Evolutionary conservation across 2,888 invertebrate genomes (phyloP).

Genomic region (Cinara cedri): DNA sequence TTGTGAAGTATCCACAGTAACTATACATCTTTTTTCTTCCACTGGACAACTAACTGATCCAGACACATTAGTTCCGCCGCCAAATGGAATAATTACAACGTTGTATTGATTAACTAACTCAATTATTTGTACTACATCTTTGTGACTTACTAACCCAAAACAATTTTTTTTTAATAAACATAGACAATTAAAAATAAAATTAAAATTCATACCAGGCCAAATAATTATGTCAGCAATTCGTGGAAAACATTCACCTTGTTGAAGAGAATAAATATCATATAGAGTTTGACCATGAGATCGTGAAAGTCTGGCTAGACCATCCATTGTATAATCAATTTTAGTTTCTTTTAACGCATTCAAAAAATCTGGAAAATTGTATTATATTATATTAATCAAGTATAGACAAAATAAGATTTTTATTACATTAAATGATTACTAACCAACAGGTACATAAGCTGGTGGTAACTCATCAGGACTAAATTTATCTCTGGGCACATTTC

Average conservation of each 20-base stretch:
- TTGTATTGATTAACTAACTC: constrained; percentile 74
- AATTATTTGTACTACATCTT: constrained; percentile 84
- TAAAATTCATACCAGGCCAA: constrained; percentile 81
- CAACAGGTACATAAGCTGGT: constrained; percentile 69
- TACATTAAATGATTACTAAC: constrained; percentile 58
- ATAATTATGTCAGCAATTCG: constrained; percentile 92
- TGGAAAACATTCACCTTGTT: constrained; percentile 67
- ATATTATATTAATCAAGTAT: too few relatives aligned
- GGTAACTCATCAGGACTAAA: constrained; percentile 72
- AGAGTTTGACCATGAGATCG: constrained; percentile 93
- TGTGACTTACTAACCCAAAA: constrained; percentile 68
- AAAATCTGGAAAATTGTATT: constrained; percentile 64
- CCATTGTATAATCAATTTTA: constrained; percentile 70
- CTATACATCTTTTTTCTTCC: constrained; percentile 78
- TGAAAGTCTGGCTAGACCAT: constrained; percentile 83
- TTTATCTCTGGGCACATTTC: constrained; percentile 65
- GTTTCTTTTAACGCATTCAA: constrained; percentile 67
- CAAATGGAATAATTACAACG: constrained; percentile 88
- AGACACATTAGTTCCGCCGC: constrained; percentile 93
- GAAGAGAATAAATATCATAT: constrained; percentile 81
- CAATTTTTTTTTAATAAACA: not conserved
- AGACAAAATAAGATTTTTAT: too few relatives aligned
- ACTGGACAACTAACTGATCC: constrained; percentile 84
- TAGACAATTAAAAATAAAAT: not conserved
- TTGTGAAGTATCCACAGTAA: constrained; percentile 90